phyloP scores from a whole-genome alignment of 2,797 vertebrate genomes.

The Lerista edwardsae region DNA sequence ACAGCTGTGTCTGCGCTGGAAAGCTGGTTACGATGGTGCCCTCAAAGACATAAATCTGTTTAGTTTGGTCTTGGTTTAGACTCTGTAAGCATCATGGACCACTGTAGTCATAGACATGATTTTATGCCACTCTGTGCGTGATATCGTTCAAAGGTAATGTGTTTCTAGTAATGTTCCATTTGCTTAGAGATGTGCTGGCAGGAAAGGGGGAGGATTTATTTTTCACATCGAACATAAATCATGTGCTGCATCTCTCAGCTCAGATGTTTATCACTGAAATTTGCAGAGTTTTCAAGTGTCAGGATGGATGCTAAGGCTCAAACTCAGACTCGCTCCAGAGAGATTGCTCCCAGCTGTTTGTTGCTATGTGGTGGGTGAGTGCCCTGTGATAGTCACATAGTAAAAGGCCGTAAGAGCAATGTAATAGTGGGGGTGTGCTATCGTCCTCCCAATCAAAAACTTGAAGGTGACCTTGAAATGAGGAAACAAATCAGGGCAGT shows the following conservation, averaged over 20 bases:
- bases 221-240: slow-evolving; percentile 2
- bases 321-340: not conserved
- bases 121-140: not conserved
- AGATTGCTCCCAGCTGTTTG: not conserved
- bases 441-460: no score
- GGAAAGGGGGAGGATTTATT: not conserved
- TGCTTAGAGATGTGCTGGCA: not conserved
- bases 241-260: not conserved
- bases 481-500: no score
- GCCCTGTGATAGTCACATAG: not conserved
- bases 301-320: not conserved
- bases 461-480: no score
- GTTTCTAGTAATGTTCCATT: not conserved
- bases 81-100: no score
- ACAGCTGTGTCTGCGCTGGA: no score
- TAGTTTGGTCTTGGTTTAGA: not conserved
- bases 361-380: not conserved
- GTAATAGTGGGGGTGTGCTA: no score
- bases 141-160: not conserved
- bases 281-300: slow-evolving; percentile 1
- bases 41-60: not conserved
- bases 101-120: not conserved
- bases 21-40: no score
- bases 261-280: not conserved
- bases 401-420: no score